These are phyloP conservation scores for Tipula confusa DNA, from an alignment of 2,888 invertebrate genomes.

Conservation along the genomic window DNA sequence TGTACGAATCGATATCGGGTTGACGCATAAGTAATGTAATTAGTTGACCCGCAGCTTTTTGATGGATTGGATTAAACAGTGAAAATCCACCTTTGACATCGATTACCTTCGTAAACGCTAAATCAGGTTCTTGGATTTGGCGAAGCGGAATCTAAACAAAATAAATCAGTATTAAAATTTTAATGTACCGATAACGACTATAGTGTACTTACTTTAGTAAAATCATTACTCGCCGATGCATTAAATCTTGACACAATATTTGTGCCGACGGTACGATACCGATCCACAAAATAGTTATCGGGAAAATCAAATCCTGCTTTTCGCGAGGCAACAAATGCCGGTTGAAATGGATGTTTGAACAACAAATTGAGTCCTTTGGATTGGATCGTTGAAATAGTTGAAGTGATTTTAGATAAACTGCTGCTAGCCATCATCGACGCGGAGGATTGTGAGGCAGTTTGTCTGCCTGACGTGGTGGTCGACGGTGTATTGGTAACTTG, in stretches of 20 bases:
- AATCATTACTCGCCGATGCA: background rate
- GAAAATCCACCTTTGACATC: constrained; percentile 21
- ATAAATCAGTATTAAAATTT: background rate
- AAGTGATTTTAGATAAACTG: background rate
- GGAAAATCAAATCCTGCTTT: constrained; percentile 32
- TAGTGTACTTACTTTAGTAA: background rate
- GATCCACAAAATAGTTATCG: constrained; percentile 31
- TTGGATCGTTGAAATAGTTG: background rate
- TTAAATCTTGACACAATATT: background rate
- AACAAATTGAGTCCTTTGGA: background rate
- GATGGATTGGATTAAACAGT: constrained; percentile 27
- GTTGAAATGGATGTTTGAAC: background rate
- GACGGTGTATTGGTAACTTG: background rate
- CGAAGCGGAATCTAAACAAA: background rate
- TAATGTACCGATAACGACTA: background rate
- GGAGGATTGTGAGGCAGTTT: background rate
- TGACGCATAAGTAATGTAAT: constrained; percentile 52
- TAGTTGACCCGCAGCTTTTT: background rate
- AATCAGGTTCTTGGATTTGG: background rate
- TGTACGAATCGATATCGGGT: constrained; percentile 58
- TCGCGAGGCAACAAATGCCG: background rate
- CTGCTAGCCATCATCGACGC: background rate
- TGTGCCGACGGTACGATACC: constrained; percentile 28
- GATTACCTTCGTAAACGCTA: background rate
- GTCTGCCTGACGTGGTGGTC: background rate